A percentile compares a stretch with the other conserved stretches of the same genome.
phyloP scores from a whole-genome alignment of 2,113 vertebrate species.

The Crotalus helleri region DNA sequence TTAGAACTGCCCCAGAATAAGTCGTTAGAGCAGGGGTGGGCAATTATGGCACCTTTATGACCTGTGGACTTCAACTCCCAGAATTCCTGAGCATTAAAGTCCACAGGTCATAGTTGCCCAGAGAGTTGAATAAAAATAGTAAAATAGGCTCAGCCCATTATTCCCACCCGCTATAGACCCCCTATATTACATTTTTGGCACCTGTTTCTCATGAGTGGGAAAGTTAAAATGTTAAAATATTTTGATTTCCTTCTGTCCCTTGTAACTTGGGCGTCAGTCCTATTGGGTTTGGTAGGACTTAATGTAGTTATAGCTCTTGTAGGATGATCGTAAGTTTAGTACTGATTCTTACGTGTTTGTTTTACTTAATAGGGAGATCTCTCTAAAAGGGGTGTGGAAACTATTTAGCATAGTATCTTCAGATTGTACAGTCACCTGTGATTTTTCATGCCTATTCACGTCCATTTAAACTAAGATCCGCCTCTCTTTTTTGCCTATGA shows the following conservation, averaged over 20 bases:
- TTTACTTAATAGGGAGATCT: neutral
- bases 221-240: neutral
- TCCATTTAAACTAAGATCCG: neutral
- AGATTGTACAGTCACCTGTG: too few species aligned
- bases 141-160: neutral
- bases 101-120: neutral
- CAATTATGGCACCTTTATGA: neutral
- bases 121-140: neutral
- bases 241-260: neutral
- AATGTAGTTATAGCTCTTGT: neutral
- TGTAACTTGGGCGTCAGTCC: neutral
- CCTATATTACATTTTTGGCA: neutral
- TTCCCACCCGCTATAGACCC: too few species aligned
- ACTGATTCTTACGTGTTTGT: neutral
- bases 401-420: neutral
- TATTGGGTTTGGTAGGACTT: neutral
- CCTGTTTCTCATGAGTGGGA: neutral
- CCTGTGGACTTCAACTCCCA: neutral
- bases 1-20: neutral
- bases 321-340: neutral
- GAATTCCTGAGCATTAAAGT: neutral
- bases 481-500: neutral
- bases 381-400: neutral
- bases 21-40: neutral
- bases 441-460: neutral